phyloP scores from a whole-genome alignment of 2,888 invertebrate genomes.

The Deladenus siricidicola region DNA sequence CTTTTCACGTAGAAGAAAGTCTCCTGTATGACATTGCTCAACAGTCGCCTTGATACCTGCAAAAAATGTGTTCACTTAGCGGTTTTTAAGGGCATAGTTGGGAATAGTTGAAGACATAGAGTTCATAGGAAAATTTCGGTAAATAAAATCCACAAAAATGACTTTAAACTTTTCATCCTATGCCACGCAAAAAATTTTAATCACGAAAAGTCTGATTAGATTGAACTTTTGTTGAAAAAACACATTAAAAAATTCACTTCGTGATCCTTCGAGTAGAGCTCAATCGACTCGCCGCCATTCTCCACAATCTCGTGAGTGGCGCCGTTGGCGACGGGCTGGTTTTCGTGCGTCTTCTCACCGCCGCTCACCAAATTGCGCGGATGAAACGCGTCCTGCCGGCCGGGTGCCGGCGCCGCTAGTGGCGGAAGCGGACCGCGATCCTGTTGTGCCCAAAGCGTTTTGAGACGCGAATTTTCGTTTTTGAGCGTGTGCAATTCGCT shows the following conservation, averaged over 20 bases:
- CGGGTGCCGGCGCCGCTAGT: no score
- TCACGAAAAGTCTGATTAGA: no score
- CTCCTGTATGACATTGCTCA: constrained; percentile 21
- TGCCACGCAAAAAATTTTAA: no score
- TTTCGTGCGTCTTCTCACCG: not conserved
- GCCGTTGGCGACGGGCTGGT: not conserved
- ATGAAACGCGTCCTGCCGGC: no score
- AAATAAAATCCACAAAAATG: no score
- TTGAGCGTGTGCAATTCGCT: not conserved
- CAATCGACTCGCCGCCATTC: not conserved
- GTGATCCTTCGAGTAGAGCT: constrained; percentile 12
- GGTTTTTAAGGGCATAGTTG: no score
- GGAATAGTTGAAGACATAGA: no score
- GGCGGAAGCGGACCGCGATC: no score
- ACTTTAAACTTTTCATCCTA: no score
- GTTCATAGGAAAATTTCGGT: no score
- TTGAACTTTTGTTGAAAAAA: no score
- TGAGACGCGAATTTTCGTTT: constrained; percentile 3
- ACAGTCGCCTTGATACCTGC: constrained; percentile 14
- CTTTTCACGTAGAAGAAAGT: constrained; percentile 21
- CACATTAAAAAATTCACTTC: constrained; percentile 6
- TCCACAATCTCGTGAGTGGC: not conserved
- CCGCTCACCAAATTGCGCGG: not conserved
- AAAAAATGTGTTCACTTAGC: no score
- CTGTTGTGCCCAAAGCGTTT: not conserved